Evolutionary conservation across 2,888 invertebrate species (phyloP).

Genomic region (Ophion obscuratus): DNA sequence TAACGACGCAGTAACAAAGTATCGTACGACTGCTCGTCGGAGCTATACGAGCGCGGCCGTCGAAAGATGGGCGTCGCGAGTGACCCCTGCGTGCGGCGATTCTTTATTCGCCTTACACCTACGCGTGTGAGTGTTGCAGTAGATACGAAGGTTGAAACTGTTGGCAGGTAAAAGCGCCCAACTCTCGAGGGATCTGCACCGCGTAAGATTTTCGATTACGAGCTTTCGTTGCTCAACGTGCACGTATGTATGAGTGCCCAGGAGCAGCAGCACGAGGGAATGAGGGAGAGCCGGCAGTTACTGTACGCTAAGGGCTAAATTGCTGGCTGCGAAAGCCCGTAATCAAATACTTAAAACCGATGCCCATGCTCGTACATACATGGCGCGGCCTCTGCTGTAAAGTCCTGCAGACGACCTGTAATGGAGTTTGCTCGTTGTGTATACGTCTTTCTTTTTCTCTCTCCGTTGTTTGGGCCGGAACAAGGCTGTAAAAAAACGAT

Average conservation of each 20-base stretch:
- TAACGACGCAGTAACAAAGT: slow-evolving; percentile 83
- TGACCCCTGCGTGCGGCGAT: slow-evolving; percentile 25
- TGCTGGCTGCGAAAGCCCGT: slow-evolving; percentile 75
- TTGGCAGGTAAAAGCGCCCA: background rate
- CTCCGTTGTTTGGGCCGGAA: slow-evolving; percentile 8
- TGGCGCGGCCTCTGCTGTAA: slow-evolving; percentile 12
- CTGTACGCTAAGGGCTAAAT: slow-evolving; percentile 75
- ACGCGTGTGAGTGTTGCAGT: too few species aligned
- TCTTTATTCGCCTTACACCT: background rate
- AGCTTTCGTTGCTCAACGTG: slow-evolving; percentile 4
- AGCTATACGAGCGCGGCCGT: slow-evolving; percentile 36
- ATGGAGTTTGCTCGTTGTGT: slow-evolving; percentile 38
- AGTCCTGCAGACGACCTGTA: slow-evolving; percentile 25
- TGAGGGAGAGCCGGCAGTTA: slow-evolving; percentile 70
- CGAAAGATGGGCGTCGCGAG: slow-evolving; percentile 48
- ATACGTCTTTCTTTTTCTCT: slow-evolving; percentile 26
- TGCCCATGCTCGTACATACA: slow-evolving; percentile 44
- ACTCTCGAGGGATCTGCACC: background rate
- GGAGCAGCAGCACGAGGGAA: background rate
- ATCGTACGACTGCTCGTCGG: slow-evolving; percentile 76
- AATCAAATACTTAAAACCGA: slow-evolving; percentile 82
- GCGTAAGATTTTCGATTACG: slow-evolving; percentile 10
- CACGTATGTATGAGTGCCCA: background rate
- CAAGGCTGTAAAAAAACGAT: slow-evolving; percentile 60
- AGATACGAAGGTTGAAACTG: too few species aligned